Percentiles rank a stretch among this genome's conserved stretches.
These are phyloP conservation scores for Archaeoteleia sp. DNA, from an alignment of 2,888 invertebrate species.

Conservation along the genomic window DNA sequence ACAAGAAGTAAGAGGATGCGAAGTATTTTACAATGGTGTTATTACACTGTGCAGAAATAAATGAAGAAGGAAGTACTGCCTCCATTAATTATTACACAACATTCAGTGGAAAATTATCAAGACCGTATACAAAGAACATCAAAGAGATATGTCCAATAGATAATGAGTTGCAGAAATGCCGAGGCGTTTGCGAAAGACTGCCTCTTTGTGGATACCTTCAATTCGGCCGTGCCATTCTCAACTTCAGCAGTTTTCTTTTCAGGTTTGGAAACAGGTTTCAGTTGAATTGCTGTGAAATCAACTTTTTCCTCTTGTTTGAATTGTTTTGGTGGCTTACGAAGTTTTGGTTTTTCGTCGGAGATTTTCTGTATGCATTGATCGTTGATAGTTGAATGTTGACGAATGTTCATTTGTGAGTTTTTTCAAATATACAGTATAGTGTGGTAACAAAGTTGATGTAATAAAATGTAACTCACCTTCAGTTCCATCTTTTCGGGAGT, in stretches of 20 bases:
- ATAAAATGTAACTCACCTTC: slow-evolving; percentile 70
- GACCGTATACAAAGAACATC: slow-evolving; percentile 28
- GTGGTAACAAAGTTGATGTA: neutral
- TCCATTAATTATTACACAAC: slow-evolving; percentile 39
- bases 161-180: slow-evolving; percentile 32
- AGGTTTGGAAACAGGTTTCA: slow-evolving; percentile 77
- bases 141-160: slow-evolving; percentile 25
- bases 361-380: slow-evolving; percentile 64
- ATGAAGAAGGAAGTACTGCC: slow-evolving; percentile 35
- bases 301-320: slow-evolving; percentile 72
- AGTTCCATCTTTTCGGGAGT: slow-evolving; percentile 71
- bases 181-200: slow-evolving; percentile 34
- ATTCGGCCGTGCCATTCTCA: slow-evolving; percentile 66
- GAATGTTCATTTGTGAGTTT: neutral
- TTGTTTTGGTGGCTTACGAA: slow-evolving; percentile 74
- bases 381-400: slow-evolving; percentile 23
- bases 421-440: too few species aligned
- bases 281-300: slow-evolving; percentile 79
- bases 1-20: too few species aligned
- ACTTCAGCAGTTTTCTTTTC: slow-evolving; percentile 63
- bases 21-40: slow-evolving; percentile 17
- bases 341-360: slow-evolving; percentile 72
- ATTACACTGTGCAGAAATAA: slow-evolving; percentile 28
- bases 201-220: slow-evolving; percentile 70
- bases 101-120: slow-evolving; percentile 17